Percentiles rank a stretch among this genome's conserved stretches.
phyloP scores from a whole-genome alignment of 2,797 vertebrate species.

The Notamacropus eugenii region DNA sequence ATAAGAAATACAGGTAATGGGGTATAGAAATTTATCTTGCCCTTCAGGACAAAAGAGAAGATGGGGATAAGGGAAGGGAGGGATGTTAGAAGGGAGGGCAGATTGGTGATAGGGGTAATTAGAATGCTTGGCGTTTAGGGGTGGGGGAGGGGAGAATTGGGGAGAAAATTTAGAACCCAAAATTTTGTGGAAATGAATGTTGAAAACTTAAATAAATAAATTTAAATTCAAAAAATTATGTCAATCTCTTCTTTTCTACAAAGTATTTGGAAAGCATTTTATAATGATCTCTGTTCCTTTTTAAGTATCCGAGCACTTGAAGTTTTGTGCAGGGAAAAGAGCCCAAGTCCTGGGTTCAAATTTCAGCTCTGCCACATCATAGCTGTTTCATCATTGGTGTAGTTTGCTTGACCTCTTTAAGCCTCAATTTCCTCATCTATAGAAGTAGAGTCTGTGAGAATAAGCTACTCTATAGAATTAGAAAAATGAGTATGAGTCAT shows the following conservation, averaged over 20 bases:
- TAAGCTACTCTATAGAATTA: neutral
- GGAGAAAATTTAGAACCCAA: no score
- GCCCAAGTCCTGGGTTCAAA: neutral
- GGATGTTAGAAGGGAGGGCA: no score
- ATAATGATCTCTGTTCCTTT: constrained; percentile 65
- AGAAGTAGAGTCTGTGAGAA: neutral
- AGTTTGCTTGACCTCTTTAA: neutral
- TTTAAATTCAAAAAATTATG: constrained; percentile 67
- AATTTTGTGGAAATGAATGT: no score
- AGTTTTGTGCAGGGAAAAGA: neutral
- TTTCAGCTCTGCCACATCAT: neutral
- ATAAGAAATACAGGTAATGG: no score
- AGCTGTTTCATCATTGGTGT: neutral
- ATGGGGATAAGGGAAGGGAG: no score
- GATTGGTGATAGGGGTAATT: no score
- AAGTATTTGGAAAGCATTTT: constrained; percentile 70
- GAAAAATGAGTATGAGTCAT: neutral
- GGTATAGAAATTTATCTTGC: no score
- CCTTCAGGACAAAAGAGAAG: no score
- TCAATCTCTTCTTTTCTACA: constrained; percentile 68
- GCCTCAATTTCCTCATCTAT: constrained; percentile 31
- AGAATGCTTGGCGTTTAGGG: no score
- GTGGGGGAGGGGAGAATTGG: no score
- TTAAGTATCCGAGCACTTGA: constrained; percentile 1
- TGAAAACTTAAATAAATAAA: no score